These are phyloP conservation scores for Leucania comma DNA, from an alignment of 2,888 invertebrate species.

Conservation along the genomic window DNA sequence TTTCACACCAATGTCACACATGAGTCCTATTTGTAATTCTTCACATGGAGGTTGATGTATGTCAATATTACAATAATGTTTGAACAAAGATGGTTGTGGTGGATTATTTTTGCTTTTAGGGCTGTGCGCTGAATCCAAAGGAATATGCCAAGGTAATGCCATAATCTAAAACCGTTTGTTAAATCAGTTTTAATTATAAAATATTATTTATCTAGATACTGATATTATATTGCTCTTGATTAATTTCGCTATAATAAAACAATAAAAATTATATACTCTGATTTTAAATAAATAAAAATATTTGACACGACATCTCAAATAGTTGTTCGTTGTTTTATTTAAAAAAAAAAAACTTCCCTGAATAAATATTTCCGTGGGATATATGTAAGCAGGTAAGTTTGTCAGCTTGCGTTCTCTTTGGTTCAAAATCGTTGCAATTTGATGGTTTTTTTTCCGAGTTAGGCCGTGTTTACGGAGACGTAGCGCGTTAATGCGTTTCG, in stretches of 20 bases:
- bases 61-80: slow-evolving; percentile 82
- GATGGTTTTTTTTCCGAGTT: too few relatives aligned
- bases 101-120: slow-evolving; percentile 66
- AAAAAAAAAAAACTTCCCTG: background rate
- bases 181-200: background rate
- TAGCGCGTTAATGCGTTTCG: too few relatives aligned
- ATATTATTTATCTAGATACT: background rate
- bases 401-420: too few relatives aligned
- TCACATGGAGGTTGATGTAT: slow-evolving; percentile 82
- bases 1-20: slow-evolving; percentile 85
- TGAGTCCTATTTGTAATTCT: slow-evolving; percentile 85
- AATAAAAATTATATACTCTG: slow-evolving; percentile 3
- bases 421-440: too few relatives aligned
- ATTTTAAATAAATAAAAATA: background rate
- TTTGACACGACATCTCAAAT: slow-evolving; percentile 9
- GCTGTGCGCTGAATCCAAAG: slow-evolving; percentile 77
- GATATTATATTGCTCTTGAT: background rate
- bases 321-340: background rate
- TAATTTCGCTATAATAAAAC: background rate
- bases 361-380: too few relatives aligned
- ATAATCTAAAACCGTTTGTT: slow-evolving; percentile 61
- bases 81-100: slow-evolving; percentile 75
- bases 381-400: too few relatives aligned
- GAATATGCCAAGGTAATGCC: slow-evolving; percentile 87
- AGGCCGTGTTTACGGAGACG: too few relatives aligned